Evolutionary conservation across 92 coral and sea anemone species (phyloP), one percentile per base, ranked within the genome.

Genomic region (Zoanthus solanderi): DNA sequence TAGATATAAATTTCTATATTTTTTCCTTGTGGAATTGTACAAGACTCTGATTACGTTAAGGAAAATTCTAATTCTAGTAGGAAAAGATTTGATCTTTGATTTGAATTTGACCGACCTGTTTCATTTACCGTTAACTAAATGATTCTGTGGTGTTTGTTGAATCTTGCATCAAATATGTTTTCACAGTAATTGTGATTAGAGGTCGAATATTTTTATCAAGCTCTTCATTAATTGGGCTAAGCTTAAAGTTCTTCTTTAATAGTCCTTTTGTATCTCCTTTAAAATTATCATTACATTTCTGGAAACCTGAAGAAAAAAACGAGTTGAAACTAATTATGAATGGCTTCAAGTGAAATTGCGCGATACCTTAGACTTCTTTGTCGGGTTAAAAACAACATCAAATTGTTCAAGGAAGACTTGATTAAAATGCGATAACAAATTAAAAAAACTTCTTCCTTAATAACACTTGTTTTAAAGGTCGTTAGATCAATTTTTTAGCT

Each of bases 41-140:
- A 46, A 68, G 79, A 87, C 75, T 79, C 85, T 95, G 88, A 93
- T 91, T 95, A 85, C 93, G 93, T 95, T 65, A 93, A 84, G 76
- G 84, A 83, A 71, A 54, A 90, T 80, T 71, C 85, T 87, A 79
- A 87, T 78, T 84, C 87, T 91, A 84, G 73, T 88, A 74, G 94
- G 53, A 90, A 88, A 91, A 91, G 89, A 88, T 72, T 91, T 91
- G 92, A 91, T 88, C 94, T 91, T 91, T 91, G 63, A 92, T 84
- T 83, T 88, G 87, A 88, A 78, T 72, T 84, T 72, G 23, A 54
- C 44, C 71, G 88, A 74, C 54, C 52, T 72, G 79, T 31, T 71
- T 30, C 76, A 46, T 53, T 46, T 31, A 9, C 65, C 76, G 78
- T 68, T 72, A 69, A 32, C 79, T 57, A 63, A n/a, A 52, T 30